Base-by-base conservation (phyloP, 2,888 invertebrate genomes). In the Ischnus inquisitorius region DNA sequence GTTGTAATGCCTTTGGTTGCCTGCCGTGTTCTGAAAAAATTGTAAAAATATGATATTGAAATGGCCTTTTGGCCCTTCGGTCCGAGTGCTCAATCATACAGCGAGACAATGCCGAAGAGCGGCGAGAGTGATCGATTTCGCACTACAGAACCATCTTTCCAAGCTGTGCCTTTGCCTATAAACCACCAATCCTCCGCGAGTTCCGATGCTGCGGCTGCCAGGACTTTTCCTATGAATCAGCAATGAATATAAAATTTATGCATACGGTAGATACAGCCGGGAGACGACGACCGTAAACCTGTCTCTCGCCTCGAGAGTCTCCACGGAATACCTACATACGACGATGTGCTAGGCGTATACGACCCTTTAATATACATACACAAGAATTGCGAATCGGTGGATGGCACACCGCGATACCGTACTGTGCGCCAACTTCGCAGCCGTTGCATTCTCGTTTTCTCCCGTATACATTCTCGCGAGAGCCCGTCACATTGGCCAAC, bases 241-340 rank as follows among this genome's bases (percentile, higher is more conserved):
- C 83, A 71, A 79, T 83, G 79, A 83, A 76, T 64, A 83, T 25
- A 69, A 83, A 71, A 83, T 79, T 83, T 79, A 75, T 79, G 75
- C 79, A 67, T 65, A 65, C 43, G 62, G 46, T 54, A 60, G 51
- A 54, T 79, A 71, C 34, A 71, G 71, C 79, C 48, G 39, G 39
- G 28, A 75, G 43, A 65, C 69, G 82, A 74, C 74, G 78, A 75
- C 57, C 74, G 62, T 79, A 75, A 83, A 83, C 74, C 79, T 57
- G 74, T 39, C 82, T 74, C 41, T 51, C 41, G 57, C 22, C 65
- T 60, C 48, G 69, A 34, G 46, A 34, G 5, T 19, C 46, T 79
- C 75, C 16, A 34, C 34, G n/a, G n/a, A n/a, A 34, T 34, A 34
- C 14, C 41, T 76, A 22, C 48, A 19, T 76, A 62, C 43, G 34